Evolutionary conservation across 2,888 invertebrate genomes (phyloP), one percentile per base, ranked within the genome.

Genomic region (Colostygia pectinataria): DNA sequence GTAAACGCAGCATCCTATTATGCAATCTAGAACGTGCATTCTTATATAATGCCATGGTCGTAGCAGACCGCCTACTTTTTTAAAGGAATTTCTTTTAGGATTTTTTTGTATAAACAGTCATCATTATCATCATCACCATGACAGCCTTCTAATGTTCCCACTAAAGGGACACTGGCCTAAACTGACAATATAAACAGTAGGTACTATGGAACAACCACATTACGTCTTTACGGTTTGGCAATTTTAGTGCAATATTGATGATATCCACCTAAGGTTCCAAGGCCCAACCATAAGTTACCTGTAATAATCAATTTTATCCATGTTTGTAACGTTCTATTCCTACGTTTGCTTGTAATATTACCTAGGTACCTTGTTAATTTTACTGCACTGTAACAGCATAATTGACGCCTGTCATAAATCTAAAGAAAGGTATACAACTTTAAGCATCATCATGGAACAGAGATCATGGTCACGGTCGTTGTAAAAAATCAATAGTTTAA

Each of bases 401-500:
- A 31, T 25, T 28, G 31, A 36, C 34, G 13, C 24, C 24, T 12
- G 7, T 25, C 29, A 46, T 49, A 52, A 43, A 44, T 54, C 27
- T 42, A 23, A n/a, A 18, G 28, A 20, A n/a, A n/a, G n/a, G n/a
- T 49, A 28, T 55, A 45, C 33, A 58, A 68, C 66, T 73, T 73
- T 53, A 71, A 67, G 63, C 64, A 67, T 69, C n/a, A n/a, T n/a
- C n/a, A n/a, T n/a, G n/a, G n/a, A n/a, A n/a, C n/a, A n/a, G n/a
- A n/a, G n/a, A n/a, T n/a, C 79, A 81, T 57, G 77, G 80, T 77
- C 82, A 83, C 49, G 81, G 80, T 68, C 73, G 68, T 42, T 47
- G 55, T 70, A 65, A 68, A 63, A 58, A 57, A 59, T 59, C 56
- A 48, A 65, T 66, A 66, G 66, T 68, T 69, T 71, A 54, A 76